phyloP scores from a whole-genome alignment of 2,797 vertebrate genomes.

The Molossus molossus region DNA sequence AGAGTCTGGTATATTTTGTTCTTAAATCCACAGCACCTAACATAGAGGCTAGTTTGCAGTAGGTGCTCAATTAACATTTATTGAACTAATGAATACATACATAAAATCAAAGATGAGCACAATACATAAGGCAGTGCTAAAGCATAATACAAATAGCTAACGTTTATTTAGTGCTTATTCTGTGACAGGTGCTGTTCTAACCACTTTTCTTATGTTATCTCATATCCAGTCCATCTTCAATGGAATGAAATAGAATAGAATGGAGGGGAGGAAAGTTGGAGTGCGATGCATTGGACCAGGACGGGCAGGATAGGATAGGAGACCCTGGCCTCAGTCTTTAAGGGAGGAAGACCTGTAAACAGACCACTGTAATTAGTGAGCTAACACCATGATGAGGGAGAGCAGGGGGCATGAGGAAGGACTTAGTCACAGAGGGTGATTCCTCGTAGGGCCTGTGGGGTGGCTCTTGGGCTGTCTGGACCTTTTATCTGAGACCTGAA shows the following conservation, averaged over 20 bases:
- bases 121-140: background rate
- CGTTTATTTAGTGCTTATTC: slow-evolving; percentile 15
- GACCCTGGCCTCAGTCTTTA: background rate
- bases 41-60: background rate
- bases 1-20: background rate
- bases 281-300: background rate
- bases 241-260: background rate
- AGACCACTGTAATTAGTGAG: background rate
- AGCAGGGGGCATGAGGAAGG: background rate
- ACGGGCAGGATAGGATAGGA: background rate
- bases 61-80: background rate
- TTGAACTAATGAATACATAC: slow-evolving; percentile 18
- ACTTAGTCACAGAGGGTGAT: background rate
- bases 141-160: background rate
- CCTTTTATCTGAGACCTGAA: background rate
- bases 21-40: slow-evolving; percentile 2
- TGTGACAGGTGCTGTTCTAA: background rate
- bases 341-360: background rate
- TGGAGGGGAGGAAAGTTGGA: background rate
- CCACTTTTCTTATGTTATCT: background rate
- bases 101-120: background rate
- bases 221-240: background rate
- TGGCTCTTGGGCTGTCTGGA: background rate
- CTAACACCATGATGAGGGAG: background rate
- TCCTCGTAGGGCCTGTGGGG: background rate